Evolutionary conservation across 2,797 vertebrate genomes (phyloP).

Genomic region (Acanthurus tractus): DNA sequence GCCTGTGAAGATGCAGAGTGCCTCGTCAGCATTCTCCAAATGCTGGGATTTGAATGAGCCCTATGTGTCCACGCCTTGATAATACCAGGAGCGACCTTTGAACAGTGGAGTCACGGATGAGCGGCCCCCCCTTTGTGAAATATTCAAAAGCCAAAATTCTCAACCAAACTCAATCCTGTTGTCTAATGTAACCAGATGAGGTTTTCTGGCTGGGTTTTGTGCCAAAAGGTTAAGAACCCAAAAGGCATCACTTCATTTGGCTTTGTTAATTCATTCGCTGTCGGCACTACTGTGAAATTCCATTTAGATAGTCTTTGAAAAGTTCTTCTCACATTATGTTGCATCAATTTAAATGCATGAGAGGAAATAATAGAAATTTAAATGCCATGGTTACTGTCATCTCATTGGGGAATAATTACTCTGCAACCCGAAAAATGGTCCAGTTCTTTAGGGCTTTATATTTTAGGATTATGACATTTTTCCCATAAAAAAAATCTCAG

Average conservation of each 20-base stretch:
- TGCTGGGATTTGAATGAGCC: constrained; percentile 45
- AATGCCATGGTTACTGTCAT: constrained; percentile 55
- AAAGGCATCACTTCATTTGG: constrained; percentile 56
- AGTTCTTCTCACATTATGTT: constrained; percentile 60
- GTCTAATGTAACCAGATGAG: constrained; percentile 30
- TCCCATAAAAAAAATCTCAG: constrained; percentile 23
- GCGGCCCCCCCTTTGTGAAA: constrained; percentile 39
- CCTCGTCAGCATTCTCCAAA: constrained; percentile 49
- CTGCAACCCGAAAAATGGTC: constrained; percentile 29
- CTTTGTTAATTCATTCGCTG: constrained; percentile 66
- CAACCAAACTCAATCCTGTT: constrained; percentile 32
- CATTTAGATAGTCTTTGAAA: constrained; percentile 59
- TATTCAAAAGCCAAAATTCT: constrained; percentile 51
- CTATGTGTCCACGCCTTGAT: constrained; percentile 54
- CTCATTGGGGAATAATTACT: constrained; percentile 55
- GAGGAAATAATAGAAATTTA: constrained; percentile 61
- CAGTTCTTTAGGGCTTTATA: constrained; percentile 47
- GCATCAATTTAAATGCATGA: constrained; percentile 63
- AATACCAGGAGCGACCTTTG: constrained; percentile 34
- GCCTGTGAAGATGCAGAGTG: constrained; percentile 34
- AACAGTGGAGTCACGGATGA: constrained; percentile 52
- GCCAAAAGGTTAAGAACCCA: constrained; percentile 56
- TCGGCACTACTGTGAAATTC: constrained; percentile 60
- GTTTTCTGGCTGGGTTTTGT: constrained; percentile 30
- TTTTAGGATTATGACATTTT: constrained; percentile 43